Evolutionary conservation across 2,113 vertebrate genomes (phyloP), one percentile per base, ranked within the genome.

Genomic region (Mus spicilegus): DNA sequence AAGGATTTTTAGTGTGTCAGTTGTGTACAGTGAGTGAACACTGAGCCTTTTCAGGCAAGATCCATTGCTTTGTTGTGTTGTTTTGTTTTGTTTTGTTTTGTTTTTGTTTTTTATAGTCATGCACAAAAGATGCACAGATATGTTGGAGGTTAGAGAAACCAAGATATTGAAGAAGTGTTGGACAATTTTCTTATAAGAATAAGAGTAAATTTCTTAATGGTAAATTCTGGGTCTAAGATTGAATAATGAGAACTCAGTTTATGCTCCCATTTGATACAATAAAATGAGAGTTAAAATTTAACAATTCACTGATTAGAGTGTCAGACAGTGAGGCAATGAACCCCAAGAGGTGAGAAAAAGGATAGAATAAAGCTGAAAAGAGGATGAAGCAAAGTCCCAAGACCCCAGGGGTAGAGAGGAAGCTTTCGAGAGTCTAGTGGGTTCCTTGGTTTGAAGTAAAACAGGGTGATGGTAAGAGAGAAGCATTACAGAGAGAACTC

Each of bases 371-470:
- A 46, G 10, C 51, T 3, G 10, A 16, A 33, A 33, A n/a, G n/a
- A 19, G 13, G 42, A 36, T 42, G 13, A 2, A 65, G 9, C 39
- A 80, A n/a, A 42, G 46, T 65, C 4, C 36, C 10, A 87, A 14
- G 36, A 5, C 8, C 28, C 7, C 33, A n/a, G 13, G 1, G 46
- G 1, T 5, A 13, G 58, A 75, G 19, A 81, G 2, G 24, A 81
- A 33, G 0, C 24, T 17, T 6, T 3, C 0, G 20, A 10, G 81
- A 28, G 49, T 65, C 72, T 33, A 7, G 0, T 16, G 11, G 9
- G 26, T 17, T 22, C 30, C 7, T 26, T 33, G 30, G 30, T 28
- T 24, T 14, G 54, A 95, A 49, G 28, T 51, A 17, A 49, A 81
- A 4, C 36, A 22, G 14, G 56, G 49, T 16, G 26, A 33, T 80